Evolutionary conservation across 1,140 invertebrate species (phyloP).

Genomic region (Neodiprion virginianus): DNA sequence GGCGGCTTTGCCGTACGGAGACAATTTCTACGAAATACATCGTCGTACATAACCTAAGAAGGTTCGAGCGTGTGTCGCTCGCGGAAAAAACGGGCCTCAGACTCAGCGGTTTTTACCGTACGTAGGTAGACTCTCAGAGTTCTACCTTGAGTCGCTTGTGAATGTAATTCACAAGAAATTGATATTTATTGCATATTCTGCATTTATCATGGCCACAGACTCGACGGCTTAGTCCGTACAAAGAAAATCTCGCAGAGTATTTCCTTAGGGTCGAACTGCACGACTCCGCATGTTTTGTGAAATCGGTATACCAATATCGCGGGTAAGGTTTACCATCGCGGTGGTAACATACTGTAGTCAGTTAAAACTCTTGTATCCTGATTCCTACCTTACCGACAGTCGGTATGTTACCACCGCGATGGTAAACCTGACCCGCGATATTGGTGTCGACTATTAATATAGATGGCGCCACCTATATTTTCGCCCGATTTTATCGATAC

Average conservation of each 20-base stretch:
- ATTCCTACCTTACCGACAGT: too few species aligned
- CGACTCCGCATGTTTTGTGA: constrained; percentile 9
- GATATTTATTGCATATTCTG: constrained; percentile 7
- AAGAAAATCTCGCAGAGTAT: not conserved
- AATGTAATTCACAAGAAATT: not conserved
- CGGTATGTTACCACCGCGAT: too few species aligned
- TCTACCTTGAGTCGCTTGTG: constrained; percentile 16
- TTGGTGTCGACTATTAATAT: too few species aligned
- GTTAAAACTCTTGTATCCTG: too few species aligned
- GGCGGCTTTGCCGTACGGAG: constrained; percentile 24
- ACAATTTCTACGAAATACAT: constrained; percentile 13
- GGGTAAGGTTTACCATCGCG: too few species aligned
- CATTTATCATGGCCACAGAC: constrained; percentile 19
- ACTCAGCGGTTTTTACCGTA: constrained; percentile 21
- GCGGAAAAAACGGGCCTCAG: constrained; percentile 11
- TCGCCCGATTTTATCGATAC: too few species aligned
- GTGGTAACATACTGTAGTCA: too few species aligned
- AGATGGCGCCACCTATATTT: too few species aligned
- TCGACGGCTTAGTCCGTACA: constrained; percentile 23
- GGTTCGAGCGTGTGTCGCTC: not conserved
- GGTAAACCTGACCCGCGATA: too few species aligned
- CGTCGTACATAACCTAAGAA: not conserved
- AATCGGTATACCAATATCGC: not conserved
- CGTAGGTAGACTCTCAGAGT: constrained; percentile 20
- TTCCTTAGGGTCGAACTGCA: constrained; percentile 17